Base-by-base conservation (phyloP, 2,888 invertebrate genomes). In the Frankliniella intonsa region DNA sequence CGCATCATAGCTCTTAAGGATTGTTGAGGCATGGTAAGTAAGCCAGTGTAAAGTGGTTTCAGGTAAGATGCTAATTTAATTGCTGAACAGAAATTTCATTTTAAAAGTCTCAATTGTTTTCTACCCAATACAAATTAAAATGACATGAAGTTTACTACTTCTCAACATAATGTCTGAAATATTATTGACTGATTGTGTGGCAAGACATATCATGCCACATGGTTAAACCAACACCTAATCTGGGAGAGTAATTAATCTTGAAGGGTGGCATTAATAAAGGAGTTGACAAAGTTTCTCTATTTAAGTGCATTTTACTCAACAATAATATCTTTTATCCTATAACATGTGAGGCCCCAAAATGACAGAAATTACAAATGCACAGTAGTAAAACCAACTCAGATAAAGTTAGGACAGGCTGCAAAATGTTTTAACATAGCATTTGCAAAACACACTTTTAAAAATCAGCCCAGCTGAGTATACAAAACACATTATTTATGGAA, bases 391-490 rank as follows among this genome's bases (percentile, higher is more conserved):
- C 5, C 38, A 38, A 3, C 5, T 38, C 38, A 38, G 38, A 38
- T 38, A 38, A 38, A 38, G 38, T 38, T 38, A 3, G 38, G 38
- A 38, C 38, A 38, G 38, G 38, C 38, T 38, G 38, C 38, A 38
- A 38, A 38, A 38, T 38, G 38, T 38, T 38, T 38, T 38, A 38
- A 5, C 38, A 38, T 38, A 38, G 38, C 38, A 38, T 38, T 38
- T 62, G n/a, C 62, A 62, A 62, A 11, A 17, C 55, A 17, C 62
- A 62, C 55, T 19, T 62, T 62, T 62, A 62, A 76, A 76, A 25
- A 76, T 22, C 69, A 76, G 69, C 25, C 69, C 69, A 76, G 69
- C 69, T 76, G 69, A 76, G 69, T 76, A 76, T 12, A 76, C 25
- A 76, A 76, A n/a, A 11, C 22, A 62, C 19, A 62, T 62, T 14